phyloP scores from a whole-genome alignment of 2,113 vertebrate species.

The Xenopus borealis region DNA sequence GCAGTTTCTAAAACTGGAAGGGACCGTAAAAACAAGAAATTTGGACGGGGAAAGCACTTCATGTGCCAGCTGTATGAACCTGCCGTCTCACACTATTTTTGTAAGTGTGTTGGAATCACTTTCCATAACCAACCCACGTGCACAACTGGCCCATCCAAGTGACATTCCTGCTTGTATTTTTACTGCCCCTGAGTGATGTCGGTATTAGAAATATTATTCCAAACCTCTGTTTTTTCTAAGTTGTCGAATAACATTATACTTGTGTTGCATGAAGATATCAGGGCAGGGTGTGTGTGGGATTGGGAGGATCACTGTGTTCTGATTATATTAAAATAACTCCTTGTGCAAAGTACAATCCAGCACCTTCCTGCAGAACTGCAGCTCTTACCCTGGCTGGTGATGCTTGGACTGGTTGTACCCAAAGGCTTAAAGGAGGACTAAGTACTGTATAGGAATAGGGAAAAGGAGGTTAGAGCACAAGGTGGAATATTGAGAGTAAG shows the following conservation, averaged over 20 bases:
- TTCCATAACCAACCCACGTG: background rate
- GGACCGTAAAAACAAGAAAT: constrained; percentile 11
- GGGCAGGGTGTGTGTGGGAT: too few relatives aligned
- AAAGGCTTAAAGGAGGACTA: too few relatives aligned
- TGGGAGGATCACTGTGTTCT: too few relatives aligned
- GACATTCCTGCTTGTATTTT: constrained; percentile 23
- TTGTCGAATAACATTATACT: constrained; percentile 31
- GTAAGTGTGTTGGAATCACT: background rate
- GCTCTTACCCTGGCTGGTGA: too few relatives aligned
- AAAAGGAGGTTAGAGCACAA: too few relatives aligned
- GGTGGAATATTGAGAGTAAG: too few relatives aligned
- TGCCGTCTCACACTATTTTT: constrained; percentile 1
- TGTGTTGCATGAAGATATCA: background rate
- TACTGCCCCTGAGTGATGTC: constrained; percentile 10
- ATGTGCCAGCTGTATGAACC: background rate
- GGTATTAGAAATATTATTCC: constrained; percentile 42
- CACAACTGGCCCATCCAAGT: background rate
- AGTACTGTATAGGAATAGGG: too few relatives aligned
- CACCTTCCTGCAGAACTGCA: too few relatives aligned
- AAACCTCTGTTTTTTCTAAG: constrained; percentile 17
- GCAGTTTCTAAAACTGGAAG: constrained; percentile 19
- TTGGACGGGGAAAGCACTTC: constrained; percentile 10
- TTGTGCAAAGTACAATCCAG: too few relatives aligned
- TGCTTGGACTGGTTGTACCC: too few relatives aligned
- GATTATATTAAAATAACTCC: too few relatives aligned